phyloP scores from a whole-genome alignment of 1,140 invertebrate genomes.

The Augochlora pura region DNA sequence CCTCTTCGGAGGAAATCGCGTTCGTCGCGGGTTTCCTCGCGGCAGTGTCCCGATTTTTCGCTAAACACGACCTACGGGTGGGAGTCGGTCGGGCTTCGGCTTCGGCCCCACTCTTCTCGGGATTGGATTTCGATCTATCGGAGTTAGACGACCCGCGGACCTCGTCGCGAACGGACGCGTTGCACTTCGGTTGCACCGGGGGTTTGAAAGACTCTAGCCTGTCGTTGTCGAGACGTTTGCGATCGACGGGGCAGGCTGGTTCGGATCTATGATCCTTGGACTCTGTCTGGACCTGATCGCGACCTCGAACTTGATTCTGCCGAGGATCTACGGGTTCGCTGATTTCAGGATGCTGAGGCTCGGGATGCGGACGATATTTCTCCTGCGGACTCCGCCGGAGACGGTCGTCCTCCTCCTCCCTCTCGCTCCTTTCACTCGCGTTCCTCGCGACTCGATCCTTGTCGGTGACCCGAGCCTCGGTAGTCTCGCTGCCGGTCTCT shows the following conservation, averaged over 20 bases:
- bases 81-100: conserved; percentile 38
- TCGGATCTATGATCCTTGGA: no score
- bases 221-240: background rate
- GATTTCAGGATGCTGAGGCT: conserved; percentile 3
- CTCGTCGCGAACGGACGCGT: conserved; percentile 42
- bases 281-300: no score
- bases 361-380: conserved; percentile 14
- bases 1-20: background rate
- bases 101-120: background rate
- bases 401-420: conserved; percentile 35
- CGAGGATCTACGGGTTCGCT: background rate
- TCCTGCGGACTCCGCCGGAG: conserved; percentile 39
- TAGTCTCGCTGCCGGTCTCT: conserved; percentile 15
- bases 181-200: background rate
- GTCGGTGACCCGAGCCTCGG: background rate
- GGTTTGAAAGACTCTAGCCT: background rate
- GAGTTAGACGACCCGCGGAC: background rate
- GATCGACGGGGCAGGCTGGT: background rate
- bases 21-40: conserved; percentile 13
- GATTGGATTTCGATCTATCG: conserved; percentile 14
- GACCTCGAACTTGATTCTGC: no score
- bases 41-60: conserved; percentile 29
- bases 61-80: conserved; percentile 17
- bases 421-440: conserved; percentile 27
- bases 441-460: conserved; percentile 19